Evolutionary conservation across 2,797 vertebrate genomes (phyloP).

Genomic region (Zenarchopterus dispar): DNA sequence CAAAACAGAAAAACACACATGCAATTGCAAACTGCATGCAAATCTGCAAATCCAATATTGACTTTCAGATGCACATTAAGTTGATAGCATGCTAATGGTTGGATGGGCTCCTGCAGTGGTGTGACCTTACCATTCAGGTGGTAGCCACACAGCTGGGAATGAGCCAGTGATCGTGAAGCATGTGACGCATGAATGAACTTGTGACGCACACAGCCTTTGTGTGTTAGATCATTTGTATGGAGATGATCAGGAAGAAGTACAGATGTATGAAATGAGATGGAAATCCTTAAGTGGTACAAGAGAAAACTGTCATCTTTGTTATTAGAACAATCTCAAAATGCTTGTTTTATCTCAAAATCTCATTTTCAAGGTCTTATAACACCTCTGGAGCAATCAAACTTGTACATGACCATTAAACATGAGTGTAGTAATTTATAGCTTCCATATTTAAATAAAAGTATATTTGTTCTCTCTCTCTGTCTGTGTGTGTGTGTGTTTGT

Average conservation of each 20-base stretch:
- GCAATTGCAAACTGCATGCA: neutral
- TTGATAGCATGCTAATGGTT: conserved; percentile 5
- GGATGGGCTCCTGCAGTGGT: neutral
- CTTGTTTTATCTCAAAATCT: too few species aligned
- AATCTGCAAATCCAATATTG: neutral
- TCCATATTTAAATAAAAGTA: too few species aligned
- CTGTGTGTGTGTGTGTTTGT: too few species aligned
- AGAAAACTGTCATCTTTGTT: neutral
- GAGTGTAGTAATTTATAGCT: too few species aligned
- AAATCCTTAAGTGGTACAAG: neutral
- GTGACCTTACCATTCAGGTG: neutral
- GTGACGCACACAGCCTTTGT: too few species aligned
- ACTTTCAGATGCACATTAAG: neutral
- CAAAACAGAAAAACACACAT: neutral
- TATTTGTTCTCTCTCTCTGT: too few species aligned
- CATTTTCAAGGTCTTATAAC: too few species aligned
- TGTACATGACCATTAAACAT: too few species aligned
- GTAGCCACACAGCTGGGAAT: neutral
- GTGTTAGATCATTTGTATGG: too few species aligned
- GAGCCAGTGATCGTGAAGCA: conserved; percentile 4
- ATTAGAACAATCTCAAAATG: too few species aligned
- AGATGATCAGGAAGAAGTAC: neutral
- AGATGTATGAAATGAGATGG: neutral
- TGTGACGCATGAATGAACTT: neutral
- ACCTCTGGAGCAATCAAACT: too few species aligned